Conservation (phyloP, 2,113 vertebrate species). For the Ramphastos sulfuratus region DNA sequence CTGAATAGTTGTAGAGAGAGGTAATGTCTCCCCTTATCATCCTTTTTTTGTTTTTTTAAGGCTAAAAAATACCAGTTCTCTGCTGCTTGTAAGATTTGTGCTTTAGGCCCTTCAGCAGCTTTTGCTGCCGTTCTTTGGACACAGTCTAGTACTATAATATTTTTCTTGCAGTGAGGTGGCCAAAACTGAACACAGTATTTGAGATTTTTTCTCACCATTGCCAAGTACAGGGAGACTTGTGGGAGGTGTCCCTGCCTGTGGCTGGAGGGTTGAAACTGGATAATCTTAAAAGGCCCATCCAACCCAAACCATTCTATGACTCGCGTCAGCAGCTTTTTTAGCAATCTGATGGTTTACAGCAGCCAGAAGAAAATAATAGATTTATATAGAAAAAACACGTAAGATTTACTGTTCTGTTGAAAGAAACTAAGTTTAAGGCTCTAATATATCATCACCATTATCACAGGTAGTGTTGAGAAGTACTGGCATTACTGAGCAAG, state of each 20-base stretch:
- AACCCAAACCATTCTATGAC: not conserved
- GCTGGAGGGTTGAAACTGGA: not conserved
- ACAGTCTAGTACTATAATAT: too few species aligned
- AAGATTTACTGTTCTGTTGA: not conserved
- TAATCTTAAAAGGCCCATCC: not conserved
- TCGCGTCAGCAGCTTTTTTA: not conserved
- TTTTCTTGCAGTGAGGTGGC: too few species aligned
- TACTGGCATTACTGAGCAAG: not conserved
- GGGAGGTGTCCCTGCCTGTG: not conserved
- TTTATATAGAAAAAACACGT: not conserved
- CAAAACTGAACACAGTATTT: too few species aligned
- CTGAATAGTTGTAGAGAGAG: too few species aligned
- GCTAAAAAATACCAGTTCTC: too few species aligned
- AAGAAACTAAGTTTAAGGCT: not conserved
- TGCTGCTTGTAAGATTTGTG: too few species aligned
- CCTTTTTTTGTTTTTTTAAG: too few species aligned
- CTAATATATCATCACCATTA: not conserved
- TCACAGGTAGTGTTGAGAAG: not conserved
- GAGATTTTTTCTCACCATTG: too few species aligned
- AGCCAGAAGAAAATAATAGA: not conserved
- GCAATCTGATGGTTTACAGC: not conserved
- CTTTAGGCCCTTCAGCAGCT: too few species aligned
- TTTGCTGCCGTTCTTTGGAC: too few species aligned
- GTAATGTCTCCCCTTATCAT: too few species aligned
- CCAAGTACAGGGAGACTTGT: too few species aligned